Conservation (phyloP, 1,140 invertebrate genomes). For the Drosophila bocqueti region DNA sequence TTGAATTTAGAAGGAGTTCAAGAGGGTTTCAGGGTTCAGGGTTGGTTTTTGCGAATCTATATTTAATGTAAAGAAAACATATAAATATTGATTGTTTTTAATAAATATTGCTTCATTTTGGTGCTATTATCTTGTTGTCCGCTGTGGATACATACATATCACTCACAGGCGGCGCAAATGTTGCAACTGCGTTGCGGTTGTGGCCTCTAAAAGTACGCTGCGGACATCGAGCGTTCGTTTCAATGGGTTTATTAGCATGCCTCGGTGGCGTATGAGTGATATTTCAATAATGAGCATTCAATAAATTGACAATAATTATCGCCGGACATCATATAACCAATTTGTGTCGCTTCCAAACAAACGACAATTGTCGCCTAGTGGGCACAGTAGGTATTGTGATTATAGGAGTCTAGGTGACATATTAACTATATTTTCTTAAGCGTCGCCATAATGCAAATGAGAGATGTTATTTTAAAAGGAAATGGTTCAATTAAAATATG, state of each 20-base stretch:
- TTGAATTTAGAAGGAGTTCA: no score
- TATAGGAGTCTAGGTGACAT: background rate
- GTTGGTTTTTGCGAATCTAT: background rate
- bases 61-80: background rate
- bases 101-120: background rate
- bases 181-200: slow-evolving; percentile 62
- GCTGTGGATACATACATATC: slow-evolving; percentile 5
- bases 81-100: background rate
- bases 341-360: slow-evolving; percentile 35
- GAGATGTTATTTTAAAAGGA: background rate
- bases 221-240: slow-evolving; percentile 32
- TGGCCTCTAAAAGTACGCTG: slow-evolving; percentile 57
- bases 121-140: background rate
- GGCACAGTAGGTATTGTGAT: slow-evolving; percentile 12
- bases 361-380: slow-evolving; percentile 10
- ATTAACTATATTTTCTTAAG: background rate
- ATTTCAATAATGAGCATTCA: slow-evolving; percentile 70
- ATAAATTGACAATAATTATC: slow-evolving; percentile 64
- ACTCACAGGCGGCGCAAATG: slow-evolving; percentile 12
- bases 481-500: no score
- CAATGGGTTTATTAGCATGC: slow-evolving; percentile 73
- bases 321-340: slow-evolving; percentile 44
- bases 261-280: slow-evolving; percentile 59
- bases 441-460: background rate
- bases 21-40: no score